A percentile compares a stretch with the other conserved stretches of the same genome.
Conservation (phyloP, 2,797 vertebrate genomes). For the Coregonus ussuriensis region DNA sequence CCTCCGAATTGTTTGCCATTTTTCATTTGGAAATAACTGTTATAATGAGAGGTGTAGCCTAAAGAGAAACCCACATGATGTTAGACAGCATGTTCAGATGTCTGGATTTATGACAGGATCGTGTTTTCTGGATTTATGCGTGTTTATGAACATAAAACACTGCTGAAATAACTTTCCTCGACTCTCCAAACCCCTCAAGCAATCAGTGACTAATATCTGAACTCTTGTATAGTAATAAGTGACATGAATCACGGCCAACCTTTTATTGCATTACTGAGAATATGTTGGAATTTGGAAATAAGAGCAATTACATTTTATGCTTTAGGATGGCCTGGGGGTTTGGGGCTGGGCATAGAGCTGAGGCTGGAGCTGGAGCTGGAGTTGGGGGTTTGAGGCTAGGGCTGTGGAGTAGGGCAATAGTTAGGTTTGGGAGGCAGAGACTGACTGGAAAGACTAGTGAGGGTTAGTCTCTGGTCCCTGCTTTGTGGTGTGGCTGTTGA, state of each 20-base stretch:
- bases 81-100: conserved; percentile 53
- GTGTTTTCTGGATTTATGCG: conserved; percentile 59
- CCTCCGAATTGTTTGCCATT: too few species aligned
- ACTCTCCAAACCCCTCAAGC: conserved; percentile 56
- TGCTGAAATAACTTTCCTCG: conserved; percentile 64
- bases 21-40: background rate
- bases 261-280: conserved; percentile 3
- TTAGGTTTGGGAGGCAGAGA: background rate
- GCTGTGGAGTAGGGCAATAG: background rate
- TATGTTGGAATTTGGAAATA: background rate
- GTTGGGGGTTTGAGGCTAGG: background rate
- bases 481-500: background rate
- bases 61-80: conserved; percentile 48
- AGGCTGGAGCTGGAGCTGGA: background rate
- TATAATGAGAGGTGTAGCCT: conserved; percentile 49
- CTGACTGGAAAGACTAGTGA: too few species aligned
- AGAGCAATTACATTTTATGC: background rate
- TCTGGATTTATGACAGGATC: conserved; percentile 42
- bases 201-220: conserved; percentile 22
- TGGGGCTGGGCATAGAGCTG: background rate
- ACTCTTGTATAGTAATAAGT: conserved; percentile 7
- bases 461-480: background rate
- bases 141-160: conserved; percentile 62
- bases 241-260: conserved; percentile 26
- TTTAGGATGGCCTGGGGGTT: background rate